Evolutionary conservation across 30 jellyfish, hydroid and myxozoan species (phyloP).

Genomic region (Cassiopea xamachana): DNA sequence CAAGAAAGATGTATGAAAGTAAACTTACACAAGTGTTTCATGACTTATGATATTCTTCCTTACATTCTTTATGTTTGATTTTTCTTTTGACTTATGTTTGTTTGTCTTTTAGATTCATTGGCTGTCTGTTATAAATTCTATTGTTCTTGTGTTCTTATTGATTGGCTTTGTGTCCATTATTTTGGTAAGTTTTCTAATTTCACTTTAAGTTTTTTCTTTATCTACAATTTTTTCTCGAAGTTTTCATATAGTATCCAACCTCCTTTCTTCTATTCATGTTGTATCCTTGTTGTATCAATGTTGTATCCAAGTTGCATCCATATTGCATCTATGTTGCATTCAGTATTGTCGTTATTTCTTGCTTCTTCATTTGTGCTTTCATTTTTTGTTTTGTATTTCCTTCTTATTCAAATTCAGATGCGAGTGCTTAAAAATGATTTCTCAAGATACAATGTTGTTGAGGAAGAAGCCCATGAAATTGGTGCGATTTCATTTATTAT

Average conservation of each 20-base stretch:
- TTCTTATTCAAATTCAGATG: slow-evolving; percentile 60
- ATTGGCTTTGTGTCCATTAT: slow-evolving; percentile 93
- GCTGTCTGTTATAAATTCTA: slow-evolving; percentile 93
- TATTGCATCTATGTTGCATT: not conserved
- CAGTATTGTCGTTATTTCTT: not conserved
- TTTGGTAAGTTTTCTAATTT: slow-evolving; percentile 57
- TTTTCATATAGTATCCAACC: not conserved
- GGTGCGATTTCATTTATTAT: slow-evolving; percentile 34
- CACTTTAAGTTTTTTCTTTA: not conserved
- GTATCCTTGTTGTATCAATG: not conserved
- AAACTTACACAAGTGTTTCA: too few relatives aligned
- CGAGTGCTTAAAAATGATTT: slow-evolving; percentile 87
- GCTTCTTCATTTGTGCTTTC: not conserved
- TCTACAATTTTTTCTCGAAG: not conserved
- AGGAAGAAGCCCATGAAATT: slow-evolving; percentile 81
- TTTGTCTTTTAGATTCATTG: slow-evolving; percentile 89
- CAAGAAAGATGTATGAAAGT: too few relatives aligned
- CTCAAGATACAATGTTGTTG: slow-evolving; percentile 84
- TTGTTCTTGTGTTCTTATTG: slow-evolving; percentile 90
- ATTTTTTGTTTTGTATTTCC: not conserved
- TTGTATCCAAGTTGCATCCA: not conserved
- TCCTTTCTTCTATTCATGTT: not conserved
- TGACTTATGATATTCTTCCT: too few relatives aligned
- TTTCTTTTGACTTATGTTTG: too few relatives aligned
- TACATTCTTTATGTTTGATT: too few relatives aligned